Conservation (phyloP, 2,113 vertebrate species). For the Helogale parvula region DNA sequence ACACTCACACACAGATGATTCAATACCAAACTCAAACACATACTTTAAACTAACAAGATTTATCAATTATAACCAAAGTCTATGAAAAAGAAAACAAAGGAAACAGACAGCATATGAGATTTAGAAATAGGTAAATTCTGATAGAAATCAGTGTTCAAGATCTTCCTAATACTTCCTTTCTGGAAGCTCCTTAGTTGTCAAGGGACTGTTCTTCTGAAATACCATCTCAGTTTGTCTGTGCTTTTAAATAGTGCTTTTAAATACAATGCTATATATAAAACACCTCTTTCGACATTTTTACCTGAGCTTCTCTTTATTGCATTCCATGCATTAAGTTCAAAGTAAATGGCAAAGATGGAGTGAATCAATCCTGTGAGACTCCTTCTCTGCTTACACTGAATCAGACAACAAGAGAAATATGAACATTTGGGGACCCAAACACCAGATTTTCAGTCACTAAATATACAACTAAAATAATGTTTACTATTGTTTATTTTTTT, state of each 20-base stretch:
- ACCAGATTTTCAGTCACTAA: background rate
- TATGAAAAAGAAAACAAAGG: background rate
- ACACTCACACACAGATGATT: background rate
- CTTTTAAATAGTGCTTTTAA: background rate
- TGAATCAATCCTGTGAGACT: background rate
- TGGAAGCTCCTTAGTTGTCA: background rate
- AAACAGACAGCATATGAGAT: background rate
- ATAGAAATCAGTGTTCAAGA: background rate
- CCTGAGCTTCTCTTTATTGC: background rate
- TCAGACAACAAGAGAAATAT: background rate
- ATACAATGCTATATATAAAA: background rate
- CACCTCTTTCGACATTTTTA: background rate
- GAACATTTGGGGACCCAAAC: background rate
- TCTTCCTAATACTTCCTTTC: background rate
- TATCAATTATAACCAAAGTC: background rate
- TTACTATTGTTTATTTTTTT: conserved; percentile 44
- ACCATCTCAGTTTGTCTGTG: background rate
- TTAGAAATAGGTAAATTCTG: background rate
- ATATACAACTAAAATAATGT: background rate
- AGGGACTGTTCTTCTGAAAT: background rate
- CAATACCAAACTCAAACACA: background rate
- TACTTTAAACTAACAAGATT: background rate
- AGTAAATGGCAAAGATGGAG: background rate
- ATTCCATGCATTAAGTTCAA: background rate
- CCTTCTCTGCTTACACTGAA: background rate